phyloP scores from a whole-genome alignment of 1,140 invertebrate genomes.

The Globodera ellingtonae region DNA sequence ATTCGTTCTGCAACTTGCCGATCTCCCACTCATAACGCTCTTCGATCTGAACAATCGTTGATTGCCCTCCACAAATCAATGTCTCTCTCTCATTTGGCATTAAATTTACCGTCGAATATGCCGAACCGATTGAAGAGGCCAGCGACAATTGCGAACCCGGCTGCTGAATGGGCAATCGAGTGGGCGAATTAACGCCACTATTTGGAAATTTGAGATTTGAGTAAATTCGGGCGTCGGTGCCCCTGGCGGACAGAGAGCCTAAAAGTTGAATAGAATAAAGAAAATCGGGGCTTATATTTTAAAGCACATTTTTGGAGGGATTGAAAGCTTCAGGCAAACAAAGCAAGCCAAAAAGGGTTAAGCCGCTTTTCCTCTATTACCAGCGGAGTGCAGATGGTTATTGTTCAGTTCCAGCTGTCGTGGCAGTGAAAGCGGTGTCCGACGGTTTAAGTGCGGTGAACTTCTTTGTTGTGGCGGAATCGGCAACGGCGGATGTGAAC shows the following conservation, averaged over 20 bases:
- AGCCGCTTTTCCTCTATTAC: conserved; percentile 7
- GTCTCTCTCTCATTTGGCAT: too few species aligned
- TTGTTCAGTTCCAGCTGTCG: conserved; percentile 19
- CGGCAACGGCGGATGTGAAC: conserved; percentile 9
- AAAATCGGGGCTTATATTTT: not conserved
- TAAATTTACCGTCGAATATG: conserved; percentile 25
- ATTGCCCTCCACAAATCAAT: not conserved
- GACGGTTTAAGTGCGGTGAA: conserved; percentile 6
- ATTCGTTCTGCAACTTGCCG: conserved; percentile 41
- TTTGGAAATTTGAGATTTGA: conserved; percentile 21
- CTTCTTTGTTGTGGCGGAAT: not conserved
- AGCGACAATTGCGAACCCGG: conserved; percentile 23
- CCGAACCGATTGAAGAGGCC: conserved; percentile 30
- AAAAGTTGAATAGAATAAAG: conserved; percentile 1
- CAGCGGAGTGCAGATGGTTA: not conserved
- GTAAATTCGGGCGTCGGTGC: conserved; percentile 11
- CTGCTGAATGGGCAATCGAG: conserved; percentile 10
- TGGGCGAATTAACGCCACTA: conserved; percentile 4
- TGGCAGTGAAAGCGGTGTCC: conserved; percentile 19
- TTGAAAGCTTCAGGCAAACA: not conserved
- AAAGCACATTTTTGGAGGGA: not conserved
- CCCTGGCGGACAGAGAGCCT: conserved; percentile 37
- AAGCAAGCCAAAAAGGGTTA: conserved; percentile 23
- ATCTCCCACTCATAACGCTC: conserved; percentile 47
- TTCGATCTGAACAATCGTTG: conserved; percentile 35